phyloP scores from a whole-genome alignment of 2,888 invertebrate genomes.

The Dryadula phaetusa region DNA sequence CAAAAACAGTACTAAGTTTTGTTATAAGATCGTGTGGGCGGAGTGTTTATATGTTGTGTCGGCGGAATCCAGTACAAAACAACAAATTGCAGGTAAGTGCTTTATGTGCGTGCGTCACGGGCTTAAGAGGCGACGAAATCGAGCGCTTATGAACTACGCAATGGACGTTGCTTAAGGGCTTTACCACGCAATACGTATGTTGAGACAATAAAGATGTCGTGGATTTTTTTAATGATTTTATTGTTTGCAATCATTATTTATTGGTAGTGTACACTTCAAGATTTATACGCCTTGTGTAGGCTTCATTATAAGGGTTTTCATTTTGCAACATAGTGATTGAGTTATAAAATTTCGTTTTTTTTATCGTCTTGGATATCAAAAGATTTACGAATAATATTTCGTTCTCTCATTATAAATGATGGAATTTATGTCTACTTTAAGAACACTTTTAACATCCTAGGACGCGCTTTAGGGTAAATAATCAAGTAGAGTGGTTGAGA shows the following conservation, averaged over 20 bases:
- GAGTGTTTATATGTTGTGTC: slow-evolving; percentile 25
- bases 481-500: no score
- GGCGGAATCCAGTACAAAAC: slow-evolving; percentile 24
- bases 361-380: neutral
- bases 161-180: slow-evolving; percentile 11
- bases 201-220: slow-evolving; percentile 9
- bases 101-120: slow-evolving; percentile 33
- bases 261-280: neutral
- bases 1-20: slow-evolving; percentile 8
- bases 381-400: neutral
- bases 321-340: slow-evolving; percentile 2
- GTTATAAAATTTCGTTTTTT: neutral
- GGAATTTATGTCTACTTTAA: no score
- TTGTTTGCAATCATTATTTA: slow-evolving; percentile 18
- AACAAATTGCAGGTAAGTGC: slow-evolving; percentile 33
- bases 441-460: no score
- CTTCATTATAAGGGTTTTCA: neutral
- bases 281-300: neutral
- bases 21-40: slow-evolving; percentile 18
- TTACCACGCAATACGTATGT: slow-evolving; percentile 9
- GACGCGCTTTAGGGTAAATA: no score
- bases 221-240: slow-evolving; percentile 14
- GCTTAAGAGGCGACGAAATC: slow-evolving; percentile 27
- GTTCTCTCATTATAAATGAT: no score
- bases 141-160: slow-evolving; percentile 6